Percentiles rank a stretch among this genome's conserved stretches.
These are phyloP conservation scores for Theretra japonica DNA, from an alignment of 2,888 invertebrate genomes.

Conservation along the genomic window DNA sequence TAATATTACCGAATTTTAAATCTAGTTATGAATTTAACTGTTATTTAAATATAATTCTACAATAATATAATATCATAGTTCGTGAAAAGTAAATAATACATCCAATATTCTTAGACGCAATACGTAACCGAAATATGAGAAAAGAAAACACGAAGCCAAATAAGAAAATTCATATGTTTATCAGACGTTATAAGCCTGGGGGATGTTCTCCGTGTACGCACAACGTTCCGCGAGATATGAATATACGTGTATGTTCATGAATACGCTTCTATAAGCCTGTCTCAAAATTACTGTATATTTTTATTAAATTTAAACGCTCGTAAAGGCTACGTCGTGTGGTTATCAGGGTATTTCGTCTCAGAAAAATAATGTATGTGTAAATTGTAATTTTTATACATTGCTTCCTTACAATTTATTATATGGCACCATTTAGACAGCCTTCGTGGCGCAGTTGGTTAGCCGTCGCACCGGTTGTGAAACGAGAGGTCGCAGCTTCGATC, in stretches of 20 bases:
- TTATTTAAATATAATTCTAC: no score
- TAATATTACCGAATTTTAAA: no score
- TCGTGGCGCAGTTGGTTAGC: no score
- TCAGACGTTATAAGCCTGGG: background rate
- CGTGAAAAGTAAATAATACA: no score
- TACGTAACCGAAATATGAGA: background rate
- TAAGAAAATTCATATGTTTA: background rate
- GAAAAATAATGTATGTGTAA: background rate
- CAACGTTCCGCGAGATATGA: background rate
- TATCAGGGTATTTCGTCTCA: background rate
- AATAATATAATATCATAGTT: no score
- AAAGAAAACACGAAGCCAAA: constrained; percentile 4
- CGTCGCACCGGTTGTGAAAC: no score
- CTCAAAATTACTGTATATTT: background rate
- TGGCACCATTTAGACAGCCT: no score
- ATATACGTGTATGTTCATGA: constrained; percentile 8
- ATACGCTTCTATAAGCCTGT: background rate
- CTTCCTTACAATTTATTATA: background rate
- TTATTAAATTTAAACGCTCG: background rate
- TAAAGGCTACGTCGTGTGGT: background rate
- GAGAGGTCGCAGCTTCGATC: no score
- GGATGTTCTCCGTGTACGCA: constrained; percentile 11
- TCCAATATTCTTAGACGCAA: background rate
- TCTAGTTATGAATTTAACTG: no score
- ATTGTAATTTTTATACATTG: background rate